Evolutionary conservation across 2,888 invertebrate genomes (phyloP).

Genomic region (Thalpophila matura): DNA sequence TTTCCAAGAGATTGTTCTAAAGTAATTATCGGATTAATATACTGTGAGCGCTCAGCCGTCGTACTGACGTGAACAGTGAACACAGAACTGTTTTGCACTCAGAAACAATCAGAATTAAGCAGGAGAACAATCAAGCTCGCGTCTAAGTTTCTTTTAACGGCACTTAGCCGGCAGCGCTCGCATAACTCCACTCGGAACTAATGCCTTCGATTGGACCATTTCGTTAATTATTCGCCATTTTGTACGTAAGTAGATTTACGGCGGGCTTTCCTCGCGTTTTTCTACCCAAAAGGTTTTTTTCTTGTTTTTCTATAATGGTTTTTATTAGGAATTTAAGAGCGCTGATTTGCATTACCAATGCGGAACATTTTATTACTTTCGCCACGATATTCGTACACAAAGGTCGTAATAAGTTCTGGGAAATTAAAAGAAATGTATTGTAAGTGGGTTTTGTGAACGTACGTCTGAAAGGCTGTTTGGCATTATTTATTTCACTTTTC

Average conservation of each 20-base stretch:
- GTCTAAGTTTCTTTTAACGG: constrained; percentile 90
- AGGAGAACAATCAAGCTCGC: constrained; percentile 87
- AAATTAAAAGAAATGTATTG: constrained; percentile 59
- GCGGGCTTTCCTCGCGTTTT: constrained; percentile 81
- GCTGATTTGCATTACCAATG: constrained; percentile 79
- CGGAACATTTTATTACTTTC: constrained; percentile 70
- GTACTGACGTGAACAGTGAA: constrained; percentile 83
- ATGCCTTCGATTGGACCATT: constrained; percentile 90
- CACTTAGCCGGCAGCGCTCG: constrained; percentile 84
- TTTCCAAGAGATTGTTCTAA: constrained; percentile 87
- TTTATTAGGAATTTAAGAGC: constrained; percentile 80
- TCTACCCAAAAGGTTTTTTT: constrained; percentile 72
- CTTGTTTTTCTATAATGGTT: constrained; percentile 80
- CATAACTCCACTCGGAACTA: constrained; percentile 88
- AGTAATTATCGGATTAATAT: constrained; percentile 90
- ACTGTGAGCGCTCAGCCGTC: constrained; percentile 80
- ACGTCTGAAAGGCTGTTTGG: constrained; percentile 30
- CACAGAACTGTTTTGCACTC: constrained; percentile 83
- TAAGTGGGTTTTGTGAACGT: constrained; percentile 44
- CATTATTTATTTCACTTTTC: constrained; percentile 41
- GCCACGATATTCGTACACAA: constrained; percentile 64
- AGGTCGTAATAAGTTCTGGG: constrained; percentile 53
- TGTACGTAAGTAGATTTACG: constrained; percentile 90
- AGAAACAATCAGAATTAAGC: constrained; percentile 89
- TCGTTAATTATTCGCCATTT: constrained; percentile 91